Percentiles rank a stretch among this genome's conserved stretches.
Conservation (phyloP, 2,113 vertebrate genomes). For the Amazona vittata region DNA sequence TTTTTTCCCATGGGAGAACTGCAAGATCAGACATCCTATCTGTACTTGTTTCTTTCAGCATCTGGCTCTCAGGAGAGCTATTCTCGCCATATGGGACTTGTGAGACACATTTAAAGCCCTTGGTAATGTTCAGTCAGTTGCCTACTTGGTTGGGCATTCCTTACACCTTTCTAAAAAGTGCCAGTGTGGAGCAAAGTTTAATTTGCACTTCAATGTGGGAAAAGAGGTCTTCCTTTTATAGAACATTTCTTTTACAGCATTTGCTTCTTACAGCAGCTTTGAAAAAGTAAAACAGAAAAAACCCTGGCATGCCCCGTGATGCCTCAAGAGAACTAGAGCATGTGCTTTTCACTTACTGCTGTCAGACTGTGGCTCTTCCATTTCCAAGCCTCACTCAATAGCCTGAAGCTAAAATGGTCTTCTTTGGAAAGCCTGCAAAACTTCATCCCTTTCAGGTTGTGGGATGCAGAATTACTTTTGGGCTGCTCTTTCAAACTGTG, state of each 20-base stretch:
- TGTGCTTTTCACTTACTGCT: background rate
- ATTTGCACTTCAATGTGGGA: constrained; percentile 19
- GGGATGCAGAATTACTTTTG: background rate
- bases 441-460: background rate
- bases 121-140: background rate
- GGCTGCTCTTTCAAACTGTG: background rate
- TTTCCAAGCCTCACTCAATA: background rate
- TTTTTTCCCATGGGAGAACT: background rate
- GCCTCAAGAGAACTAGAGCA: background rate
- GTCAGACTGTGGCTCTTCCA: background rate
- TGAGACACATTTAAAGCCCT: constrained; percentile 18
- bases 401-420: background rate
- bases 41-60: background rate
- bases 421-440: background rate
- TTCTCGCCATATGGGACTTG: constrained; percentile 47
- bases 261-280: background rate
- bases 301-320: background rate
- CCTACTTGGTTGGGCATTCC: background rate
- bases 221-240: background rate
- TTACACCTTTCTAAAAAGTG: constrained; percentile 14
- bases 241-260: background rate
- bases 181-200: background rate
- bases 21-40: constrained; percentile 20
- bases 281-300: background rate
- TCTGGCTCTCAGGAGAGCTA: constrained; percentile 38